Evolutionary conservation across 2,797 vertebrate species (phyloP).

Genomic region (Argya squamiceps): DNA sequence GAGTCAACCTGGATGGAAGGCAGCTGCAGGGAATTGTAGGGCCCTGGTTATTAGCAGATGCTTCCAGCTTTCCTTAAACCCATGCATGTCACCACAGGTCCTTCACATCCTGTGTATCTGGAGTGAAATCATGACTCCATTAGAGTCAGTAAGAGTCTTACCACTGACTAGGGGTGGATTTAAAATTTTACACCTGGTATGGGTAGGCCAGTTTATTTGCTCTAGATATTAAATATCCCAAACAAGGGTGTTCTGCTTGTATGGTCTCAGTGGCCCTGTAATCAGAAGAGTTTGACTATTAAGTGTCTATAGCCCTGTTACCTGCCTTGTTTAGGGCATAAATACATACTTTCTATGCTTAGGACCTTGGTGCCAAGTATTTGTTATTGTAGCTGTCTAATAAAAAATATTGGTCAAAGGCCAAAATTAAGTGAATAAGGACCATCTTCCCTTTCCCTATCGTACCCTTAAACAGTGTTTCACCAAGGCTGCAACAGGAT

Average conservation of each 20-base stretch:
- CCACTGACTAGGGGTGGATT: not conserved
- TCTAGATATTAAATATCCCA: not conserved
- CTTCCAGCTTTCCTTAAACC: not conserved
- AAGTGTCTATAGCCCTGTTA: not conserved
- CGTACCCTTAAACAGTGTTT: not conserved
- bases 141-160: not conserved
- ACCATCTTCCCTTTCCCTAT: not conserved
- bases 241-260: not conserved
- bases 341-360: not conserved
- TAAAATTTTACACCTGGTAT: not conserved
- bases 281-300: not conserved
- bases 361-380: not conserved
- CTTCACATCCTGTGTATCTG: not conserved
- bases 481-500: not conserved
- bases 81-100: not conserved
- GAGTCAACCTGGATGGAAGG: not conserved
- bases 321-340: not conserved
- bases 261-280: not conserved
- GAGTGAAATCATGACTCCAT: not conserved
- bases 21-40: not conserved
- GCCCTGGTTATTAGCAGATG: not conserved
- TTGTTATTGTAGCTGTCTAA: not conserved
- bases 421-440: not conserved
- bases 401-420: not conserved
- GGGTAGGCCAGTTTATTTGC: not conserved